Evolutionary conservation across 2,888 invertebrate species (phyloP), one percentile per base, ranked within the genome.

Genomic region (Meandrusa payeni): DNA sequence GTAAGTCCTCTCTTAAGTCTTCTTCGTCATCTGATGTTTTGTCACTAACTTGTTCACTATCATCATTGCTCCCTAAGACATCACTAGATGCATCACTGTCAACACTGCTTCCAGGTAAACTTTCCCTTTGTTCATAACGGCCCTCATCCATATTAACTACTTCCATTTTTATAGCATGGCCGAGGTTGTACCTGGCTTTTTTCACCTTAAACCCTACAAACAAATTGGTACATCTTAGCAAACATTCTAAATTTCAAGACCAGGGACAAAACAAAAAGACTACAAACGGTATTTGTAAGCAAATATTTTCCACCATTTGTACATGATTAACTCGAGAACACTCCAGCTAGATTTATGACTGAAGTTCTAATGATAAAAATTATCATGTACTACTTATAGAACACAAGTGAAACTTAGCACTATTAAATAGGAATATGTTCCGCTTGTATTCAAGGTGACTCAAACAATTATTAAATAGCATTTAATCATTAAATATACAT

Each of bases 111-210:
- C 77, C 73, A 6, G 77, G 79, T 48, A 78, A 52, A 59, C 65
- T 70, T 48, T 76, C 78, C 28, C 64, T 72, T 50, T 74, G 77
- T 56, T 85, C 82, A 52, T 83, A 85, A 37, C 70, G 68, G 50
- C 82, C 85, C 60, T 85, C 80, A 49, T 68, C 75, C 60, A 73
- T 58, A 52, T 76, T 77, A 28, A 86, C 77, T 46, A 69, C 73
- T 64, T 87, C 86, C 87, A 87, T 86, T 64, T 77, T 86, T 70
- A 86, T 82, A 41, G 82, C 85, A 69, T 78, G 70, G 51, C 77
- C 81, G 62, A 85, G 76, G 66, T 83, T 80, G 79, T 86, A 87
- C 57, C 75, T 79, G 15, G 69, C 68, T 52, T 76, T 70, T 57
- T 66, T 73, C 41, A 67, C 63, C 47, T 69, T 61, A 51, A 75